Evolutionary conservation across 64 coral and sea anemone species (phyloP).

Genomic region (Exaiptasia diaphana): DNA sequence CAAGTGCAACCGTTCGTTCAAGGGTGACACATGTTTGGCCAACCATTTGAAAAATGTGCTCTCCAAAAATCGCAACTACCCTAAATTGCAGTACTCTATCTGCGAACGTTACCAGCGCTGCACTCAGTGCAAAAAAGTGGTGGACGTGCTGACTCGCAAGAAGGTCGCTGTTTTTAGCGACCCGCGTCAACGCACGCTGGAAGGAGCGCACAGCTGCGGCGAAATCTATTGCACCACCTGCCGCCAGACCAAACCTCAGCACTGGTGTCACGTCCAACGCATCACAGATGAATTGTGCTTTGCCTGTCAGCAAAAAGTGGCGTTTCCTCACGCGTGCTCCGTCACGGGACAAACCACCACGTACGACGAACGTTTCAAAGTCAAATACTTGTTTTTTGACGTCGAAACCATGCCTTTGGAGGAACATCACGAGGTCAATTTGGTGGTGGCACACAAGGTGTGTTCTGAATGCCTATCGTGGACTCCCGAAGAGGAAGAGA

Average conservation of each 20-base stretch:
- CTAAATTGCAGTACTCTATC: too few species aligned
- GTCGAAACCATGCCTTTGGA: constrained; percentile 29
- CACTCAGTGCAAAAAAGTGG: not conserved
- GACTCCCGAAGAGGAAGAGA: too few species aligned
- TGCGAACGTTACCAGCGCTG: not conserved
- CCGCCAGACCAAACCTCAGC: too few species aligned
- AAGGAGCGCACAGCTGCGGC: not conserved
- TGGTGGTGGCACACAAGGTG: constrained; percentile 9
- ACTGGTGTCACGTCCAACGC: not conserved
- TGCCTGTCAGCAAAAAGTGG: too few species aligned
- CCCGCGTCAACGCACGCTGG: too few species aligned
- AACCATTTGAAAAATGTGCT: not conserved
- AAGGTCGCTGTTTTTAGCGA: not conserved
- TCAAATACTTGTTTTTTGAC: constrained; percentile 38
- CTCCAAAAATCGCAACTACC: not conserved
- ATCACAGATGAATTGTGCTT: too few species aligned
- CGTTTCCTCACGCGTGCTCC: too few species aligned
- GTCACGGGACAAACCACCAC: too few species aligned
- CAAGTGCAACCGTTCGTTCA: not conserved
- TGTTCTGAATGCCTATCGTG: not conserved
- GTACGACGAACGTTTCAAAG: too few species aligned
- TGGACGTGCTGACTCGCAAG: not conserved
- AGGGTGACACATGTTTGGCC: not conserved
- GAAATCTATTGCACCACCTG: not conserved
- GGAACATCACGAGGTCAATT: not conserved